Evolutionary conservation across 2,797 vertebrate genomes (phyloP), one percentile per base, ranked within the genome.

Genomic region (Sebastes umbrosus): DNA sequence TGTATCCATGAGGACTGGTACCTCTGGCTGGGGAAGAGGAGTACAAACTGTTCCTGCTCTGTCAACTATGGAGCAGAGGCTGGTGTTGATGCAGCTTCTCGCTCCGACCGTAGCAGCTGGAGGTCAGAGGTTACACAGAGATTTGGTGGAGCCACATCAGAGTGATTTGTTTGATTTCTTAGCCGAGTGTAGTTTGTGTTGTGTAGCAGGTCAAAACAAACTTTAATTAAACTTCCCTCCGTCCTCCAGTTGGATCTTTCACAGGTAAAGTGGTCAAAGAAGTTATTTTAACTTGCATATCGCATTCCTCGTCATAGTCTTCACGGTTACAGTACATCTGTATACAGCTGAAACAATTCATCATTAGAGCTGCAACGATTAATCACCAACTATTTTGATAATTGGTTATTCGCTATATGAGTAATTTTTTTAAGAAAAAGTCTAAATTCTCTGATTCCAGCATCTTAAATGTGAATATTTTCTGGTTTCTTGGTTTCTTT

Each of bases 11-110:
- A 82, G 58, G 69, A 24, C 73, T 77, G 79, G 75, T 78, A 81
- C 77, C 36, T 27, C 59, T 29, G 79, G 69, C 72, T 18, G 59
- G 10, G 69, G 22, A 52, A 60, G 69, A 80, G 43, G 50, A 87
- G 87, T 12, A 89, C 84, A 85, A 27, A 36, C 84, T 84, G 83
- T 93, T 90, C 88, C 77, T 75, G 63, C 72, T 77, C 80, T 77
- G 73, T 86, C 73, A 32, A 22, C 22, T n/a, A 58, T 39, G 6
- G 20, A 29, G 34, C 73, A 11, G 69, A 75, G 31, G 29, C 2
- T 27, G 2, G 3, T n/a, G 63, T 85, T 70, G 77, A 85, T 79
- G 46, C 68, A 57, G 73, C 57, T 50, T 78, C 76, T 81, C 31
- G 8, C 36, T 86, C 58, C 1, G n/a, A 20, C 77, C 72, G 69